A percentile compares a stretch with the other conserved stretches of the same genome.
Evolutionary conservation across 2,888 invertebrate species (phyloP).

Genomic region (Tridacna gigas): DNA sequence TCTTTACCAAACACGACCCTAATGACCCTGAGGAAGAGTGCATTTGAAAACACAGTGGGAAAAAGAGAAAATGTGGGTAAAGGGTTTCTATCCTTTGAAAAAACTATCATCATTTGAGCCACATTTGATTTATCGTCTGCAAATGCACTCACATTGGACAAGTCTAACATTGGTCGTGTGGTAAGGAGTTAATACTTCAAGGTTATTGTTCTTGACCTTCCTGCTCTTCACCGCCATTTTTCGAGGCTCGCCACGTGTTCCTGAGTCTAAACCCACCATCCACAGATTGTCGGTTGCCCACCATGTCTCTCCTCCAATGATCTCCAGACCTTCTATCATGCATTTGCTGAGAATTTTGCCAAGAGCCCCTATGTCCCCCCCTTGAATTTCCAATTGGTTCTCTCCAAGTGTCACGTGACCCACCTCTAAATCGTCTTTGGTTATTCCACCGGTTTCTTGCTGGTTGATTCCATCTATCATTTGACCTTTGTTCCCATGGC

Average conservation of each 20-base stretch:
- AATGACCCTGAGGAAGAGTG: too few species aligned
- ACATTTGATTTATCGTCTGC: too few species aligned
- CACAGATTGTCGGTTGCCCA: background rate
- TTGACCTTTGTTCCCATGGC: background rate
- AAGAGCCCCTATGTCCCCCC: background rate
- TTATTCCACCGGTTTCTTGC: constrained; percentile 11
- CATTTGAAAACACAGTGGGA: too few species aligned
- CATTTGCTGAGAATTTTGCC: constrained; percentile 5
- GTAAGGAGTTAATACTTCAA: too few species aligned
- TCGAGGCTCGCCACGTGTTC: constrained; percentile 2
- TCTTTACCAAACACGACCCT: too few species aligned
- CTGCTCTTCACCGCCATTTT: background rate
- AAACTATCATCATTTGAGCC: too few species aligned
- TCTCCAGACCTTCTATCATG: constrained; percentile 1
- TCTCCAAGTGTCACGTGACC: constrained; percentile 19
- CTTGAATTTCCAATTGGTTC: background rate
- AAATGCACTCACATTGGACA: too few species aligned
- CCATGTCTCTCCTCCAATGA: constrained; percentile 9
- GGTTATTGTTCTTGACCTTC: background rate
- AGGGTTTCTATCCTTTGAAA: too few species aligned
- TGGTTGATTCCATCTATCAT: constrained; percentile 1
- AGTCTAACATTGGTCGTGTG: too few species aligned
- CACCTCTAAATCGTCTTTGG: constrained; percentile 1
- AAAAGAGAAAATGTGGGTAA: too few species aligned
- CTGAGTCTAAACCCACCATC: constrained; percentile 19